These are phyloP conservation scores for Heliconius charithonia DNA, from an alignment of 2,888 invertebrate genomes.

Conservation along the genomic window DNA sequence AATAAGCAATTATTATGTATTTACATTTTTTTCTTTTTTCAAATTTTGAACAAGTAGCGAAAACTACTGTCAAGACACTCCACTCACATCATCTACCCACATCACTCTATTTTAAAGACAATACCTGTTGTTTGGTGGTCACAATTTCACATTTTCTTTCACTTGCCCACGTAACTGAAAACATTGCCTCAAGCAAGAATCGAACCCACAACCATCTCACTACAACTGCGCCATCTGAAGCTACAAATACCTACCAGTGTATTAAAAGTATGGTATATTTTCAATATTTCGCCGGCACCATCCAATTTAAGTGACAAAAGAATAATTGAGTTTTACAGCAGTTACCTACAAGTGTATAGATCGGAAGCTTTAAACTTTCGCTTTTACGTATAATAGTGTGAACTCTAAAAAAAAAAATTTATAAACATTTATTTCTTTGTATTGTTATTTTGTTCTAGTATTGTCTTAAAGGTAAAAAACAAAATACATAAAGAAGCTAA, in stretches of 20 bases:
- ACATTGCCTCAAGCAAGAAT: neutral
- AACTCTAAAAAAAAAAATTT: neutral
- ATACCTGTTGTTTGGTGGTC: too few species aligned
- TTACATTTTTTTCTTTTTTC: too few species aligned
- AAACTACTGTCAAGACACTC: too few species aligned
- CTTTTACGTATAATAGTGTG: slow-evolving; percentile 8
- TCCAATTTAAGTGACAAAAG: slow-evolving; percentile 23
- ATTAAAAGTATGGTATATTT: neutral
- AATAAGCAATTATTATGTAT: too few species aligned
- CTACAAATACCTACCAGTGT: neutral
- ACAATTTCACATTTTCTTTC: too few species aligned
- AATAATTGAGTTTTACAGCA: slow-evolving; percentile 9
- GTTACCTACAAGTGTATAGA: neutral
- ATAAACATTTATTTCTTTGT: slow-evolving; percentile 1
- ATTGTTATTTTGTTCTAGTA: neutral
- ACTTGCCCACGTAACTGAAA: too few species aligned
- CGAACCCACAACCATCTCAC: neutral
- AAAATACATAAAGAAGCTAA: neutral
- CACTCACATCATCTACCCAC: too few species aligned
- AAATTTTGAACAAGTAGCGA: too few species aligned
- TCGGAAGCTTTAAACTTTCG: slow-evolving; percentile 22
- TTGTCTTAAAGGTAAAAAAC: neutral
- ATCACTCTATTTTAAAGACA: too few species aligned
- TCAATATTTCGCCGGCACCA: slow-evolving; percentile 11
- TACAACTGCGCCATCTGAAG: neutral